These are phyloP conservation scores for Amphiprion percula DNA, from an alignment of 2,113 vertebrate species.

Conservation along the genomic window DNA sequence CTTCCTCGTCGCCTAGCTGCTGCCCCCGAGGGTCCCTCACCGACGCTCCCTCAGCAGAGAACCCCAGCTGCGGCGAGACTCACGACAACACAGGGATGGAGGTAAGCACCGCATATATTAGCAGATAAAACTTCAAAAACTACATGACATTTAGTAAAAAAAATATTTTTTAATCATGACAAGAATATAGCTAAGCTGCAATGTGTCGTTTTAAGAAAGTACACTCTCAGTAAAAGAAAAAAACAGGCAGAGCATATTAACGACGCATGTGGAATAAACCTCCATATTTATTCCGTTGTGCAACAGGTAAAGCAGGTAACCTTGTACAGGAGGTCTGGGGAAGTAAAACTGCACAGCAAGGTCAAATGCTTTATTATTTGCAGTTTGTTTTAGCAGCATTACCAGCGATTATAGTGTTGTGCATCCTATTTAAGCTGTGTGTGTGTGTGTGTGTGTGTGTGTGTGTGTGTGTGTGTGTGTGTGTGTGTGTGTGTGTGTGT, in stretches of 20 bases:
- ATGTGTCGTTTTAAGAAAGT: neutral
- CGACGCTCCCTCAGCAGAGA: conserved; percentile 6
- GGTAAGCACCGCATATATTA: conserved; percentile 50
- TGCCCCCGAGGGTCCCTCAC: conserved; percentile 2
- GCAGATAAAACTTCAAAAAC: neutral
- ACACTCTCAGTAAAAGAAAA: neutral
- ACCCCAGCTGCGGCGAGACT: conserved; percentile 1
- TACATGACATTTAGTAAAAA: neutral
- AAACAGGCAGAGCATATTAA: neutral
- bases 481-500: neutral
- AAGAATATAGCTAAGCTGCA: neutral
- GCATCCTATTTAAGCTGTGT: neutral
- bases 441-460: neutral
- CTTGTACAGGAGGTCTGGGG: conserved; percentile 50
- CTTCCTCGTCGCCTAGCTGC: neutral
- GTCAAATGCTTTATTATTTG: conserved; percentile 40
- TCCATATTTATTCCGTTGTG: conserved; percentile 37
- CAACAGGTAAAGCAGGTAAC: conserved; percentile 67
- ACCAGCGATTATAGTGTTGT: neutral
- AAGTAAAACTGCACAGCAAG: conserved; percentile 59
- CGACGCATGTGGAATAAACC: neutral
- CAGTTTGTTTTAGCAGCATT: neutral
- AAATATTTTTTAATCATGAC: neutral
- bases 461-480: neutral
- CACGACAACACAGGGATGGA: conserved; percentile 48